Conservation (phyloP, 2,888 invertebrate genomes). For the Ophion ellenae region DNA sequence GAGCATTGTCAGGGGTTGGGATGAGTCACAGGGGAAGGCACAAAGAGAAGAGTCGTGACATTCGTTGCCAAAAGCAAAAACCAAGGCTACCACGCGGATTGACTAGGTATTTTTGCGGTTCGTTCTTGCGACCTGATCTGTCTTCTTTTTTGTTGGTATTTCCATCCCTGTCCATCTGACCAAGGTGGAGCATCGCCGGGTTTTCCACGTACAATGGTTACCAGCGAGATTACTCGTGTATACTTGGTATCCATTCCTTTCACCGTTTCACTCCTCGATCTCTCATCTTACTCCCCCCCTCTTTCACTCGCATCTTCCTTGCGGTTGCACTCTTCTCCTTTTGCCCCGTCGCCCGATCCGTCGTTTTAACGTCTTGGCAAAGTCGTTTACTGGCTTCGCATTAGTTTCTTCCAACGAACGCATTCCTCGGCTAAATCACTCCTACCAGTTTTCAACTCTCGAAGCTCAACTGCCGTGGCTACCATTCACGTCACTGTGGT, state of each 20-base stretch:
- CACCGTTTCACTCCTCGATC: slow-evolving; percentile 7
- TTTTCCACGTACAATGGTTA: slow-evolving; percentile 40
- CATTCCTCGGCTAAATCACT: slow-evolving; percentile 64
- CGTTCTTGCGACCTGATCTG: slow-evolving; percentile 47
- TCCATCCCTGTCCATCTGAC: slow-evolving; percentile 34
- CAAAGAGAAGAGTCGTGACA: slow-evolving; percentile 53
- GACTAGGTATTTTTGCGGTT: slow-evolving; percentile 28
- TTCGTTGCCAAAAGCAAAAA: slow-evolving; percentile 38
- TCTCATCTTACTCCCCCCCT: slow-evolving; percentile 12
- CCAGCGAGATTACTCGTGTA: slow-evolving; percentile 10
- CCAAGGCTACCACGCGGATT: slow-evolving; percentile 36
- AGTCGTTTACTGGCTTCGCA: slow-evolving; percentile 68
- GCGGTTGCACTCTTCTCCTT: slow-evolving; percentile 8
- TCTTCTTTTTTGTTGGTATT: slow-evolving; percentile 30
- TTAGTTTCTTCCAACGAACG: slow-evolving; percentile 59
- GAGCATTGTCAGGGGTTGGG: slow-evolving; percentile 73
- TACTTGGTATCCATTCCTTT: slow-evolving; percentile 15
- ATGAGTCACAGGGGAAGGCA: slow-evolving; percentile 78
- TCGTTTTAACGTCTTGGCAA: slow-evolving; percentile 69
- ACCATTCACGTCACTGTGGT: slow-evolving; percentile 42
- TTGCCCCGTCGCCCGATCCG: slow-evolving; percentile 54
- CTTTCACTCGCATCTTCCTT: not conserved
- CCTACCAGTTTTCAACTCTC: slow-evolving; percentile 62
- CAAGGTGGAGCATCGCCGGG: slow-evolving; percentile 31
- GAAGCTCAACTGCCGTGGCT: slow-evolving; percentile 13